A percentile compares a stretch with the other conserved stretches of the same genome.
phyloP scores from a whole-genome alignment of 2,797 vertebrate genomes.

The Pterois miles region DNA sequence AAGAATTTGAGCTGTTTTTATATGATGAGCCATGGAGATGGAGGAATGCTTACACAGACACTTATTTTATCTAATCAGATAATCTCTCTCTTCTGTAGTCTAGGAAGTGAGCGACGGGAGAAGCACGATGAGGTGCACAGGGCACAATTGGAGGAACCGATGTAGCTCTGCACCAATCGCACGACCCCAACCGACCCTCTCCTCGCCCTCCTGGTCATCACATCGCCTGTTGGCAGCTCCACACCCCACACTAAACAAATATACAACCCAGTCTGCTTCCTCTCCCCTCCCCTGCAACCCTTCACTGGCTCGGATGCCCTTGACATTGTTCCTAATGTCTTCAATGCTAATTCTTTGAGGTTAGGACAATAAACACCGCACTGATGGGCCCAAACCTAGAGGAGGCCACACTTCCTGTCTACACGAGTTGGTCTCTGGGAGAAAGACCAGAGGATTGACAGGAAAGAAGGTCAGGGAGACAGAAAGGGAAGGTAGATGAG shows the following conservation, averaged over 20 bases:
- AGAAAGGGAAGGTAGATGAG: constrained; percentile 34
- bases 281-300: constrained; percentile 38
- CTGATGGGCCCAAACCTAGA: constrained; percentile 57
- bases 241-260: constrained; percentile 69
- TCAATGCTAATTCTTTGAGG: constrained; percentile 69
- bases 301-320: constrained; percentile 54
- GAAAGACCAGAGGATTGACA: constrained; percentile 61
- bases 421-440: constrained; percentile 42
- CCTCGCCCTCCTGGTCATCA: constrained; percentile 22
- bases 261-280: constrained; percentile 65
- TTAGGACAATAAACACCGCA: constrained; percentile 82
- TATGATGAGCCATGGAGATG: constrained; percentile 1
- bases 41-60: constrained; percentile 3
- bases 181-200: background rate
- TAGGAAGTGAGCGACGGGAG: constrained; percentile 12
- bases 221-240: constrained; percentile 35
- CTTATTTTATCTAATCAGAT: constrained; percentile 19
- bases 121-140: constrained; percentile 16
- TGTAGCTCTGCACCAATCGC: constrained; percentile 30
- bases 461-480: constrained; percentile 46
- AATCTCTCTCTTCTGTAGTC: constrained; percentile 5
- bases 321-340: constrained; percentile 65
- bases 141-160: constrained; percentile 53
- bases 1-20: constrained; percentile 5
- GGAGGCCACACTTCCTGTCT: constrained; percentile 74